phyloP scores from a whole-genome alignment of 2,113 vertebrate species.

The Myocastor coypus region DNA sequence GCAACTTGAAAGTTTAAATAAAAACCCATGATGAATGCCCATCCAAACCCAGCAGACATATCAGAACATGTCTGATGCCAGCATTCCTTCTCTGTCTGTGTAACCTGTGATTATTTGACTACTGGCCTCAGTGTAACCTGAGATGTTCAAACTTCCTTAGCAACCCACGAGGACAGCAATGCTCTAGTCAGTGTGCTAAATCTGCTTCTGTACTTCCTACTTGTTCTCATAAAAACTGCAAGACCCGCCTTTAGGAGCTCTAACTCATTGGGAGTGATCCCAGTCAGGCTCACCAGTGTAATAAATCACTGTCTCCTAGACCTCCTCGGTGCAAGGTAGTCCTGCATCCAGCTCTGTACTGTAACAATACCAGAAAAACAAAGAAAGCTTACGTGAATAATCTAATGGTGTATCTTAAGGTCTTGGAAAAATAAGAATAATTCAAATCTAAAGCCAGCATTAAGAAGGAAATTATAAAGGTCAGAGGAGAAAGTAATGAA shows the following conservation, averaged over 20 bases:
- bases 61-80: not conserved
- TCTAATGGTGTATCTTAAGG: not conserved
- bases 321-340: not conserved
- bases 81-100: not conserved
- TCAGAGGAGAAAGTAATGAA: not conserved
- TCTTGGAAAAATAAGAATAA: not conserved
- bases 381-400: not conserved
- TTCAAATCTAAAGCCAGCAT: not conserved
- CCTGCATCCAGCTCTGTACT: not conserved
- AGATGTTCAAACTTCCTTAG: not conserved
- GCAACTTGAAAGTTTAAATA: not conserved
- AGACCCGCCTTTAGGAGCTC: not conserved
- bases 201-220: not conserved
- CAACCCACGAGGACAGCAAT: too few relatives aligned
- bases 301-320: not conserved
- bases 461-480: not conserved
- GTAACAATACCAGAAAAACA: not conserved
- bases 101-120: not conserved
- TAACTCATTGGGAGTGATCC: not conserved
- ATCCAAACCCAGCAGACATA: not conserved
- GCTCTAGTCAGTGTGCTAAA: not conserved
- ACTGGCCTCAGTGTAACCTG: not conserved
- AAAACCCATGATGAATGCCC: not conserved
- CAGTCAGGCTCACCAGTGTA: not conserved
- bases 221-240: not conserved